Evolutionary conservation across 1,140 invertebrate genomes (phyloP), one percentile per base, ranked within the genome.

Genomic region (Sweltsa coloradensis): DNA sequence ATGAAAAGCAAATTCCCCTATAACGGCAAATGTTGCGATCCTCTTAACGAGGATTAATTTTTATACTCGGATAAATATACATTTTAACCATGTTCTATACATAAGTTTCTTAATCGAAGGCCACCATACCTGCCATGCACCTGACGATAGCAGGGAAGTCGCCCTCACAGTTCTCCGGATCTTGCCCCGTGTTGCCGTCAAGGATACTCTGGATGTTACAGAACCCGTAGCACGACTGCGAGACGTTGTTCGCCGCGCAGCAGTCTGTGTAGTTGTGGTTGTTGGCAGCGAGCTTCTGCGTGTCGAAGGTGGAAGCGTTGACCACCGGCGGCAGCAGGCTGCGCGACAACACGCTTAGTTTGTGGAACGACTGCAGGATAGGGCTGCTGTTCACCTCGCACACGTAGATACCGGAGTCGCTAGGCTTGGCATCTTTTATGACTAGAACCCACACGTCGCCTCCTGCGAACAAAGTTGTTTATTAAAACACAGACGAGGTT

Each of bases 371-470:
- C 37, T 77, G 69, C 13, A 85, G 68, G 3, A 78, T 73, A 0
- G 85, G 85, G 51, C 78, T 76, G n/a, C 48, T 50, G 25, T 50
- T 50, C 0, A 88, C 74, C 63, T 88, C 84, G 54, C 86, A 89
- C 51, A 81, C 75, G 57, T 89, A 89, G 5, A 84, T 68, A 3
- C 85, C 86, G 4, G 81, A 74, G 61, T 89, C 86, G 5, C 69
- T 70, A 3, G 74, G 60, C 55, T 73, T 77, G 1, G 78, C 73
- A 21, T 71, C 65, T 55, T 78, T 79, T 55, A 89, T 85, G 31
- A 81, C 74, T n/a, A 89, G 68, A 22, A 87, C 82, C 84, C 85
- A 89, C 11, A 87, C 83, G 57, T 87, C 83, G 2, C 83, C 82
- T 13, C 79, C 80, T 71, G 72, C 36, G 23, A 7, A 34, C 23